Base-by-base conservation (phyloP, 2,113 vertebrate genomes). In the Stictonetta naevosa region DNA sequence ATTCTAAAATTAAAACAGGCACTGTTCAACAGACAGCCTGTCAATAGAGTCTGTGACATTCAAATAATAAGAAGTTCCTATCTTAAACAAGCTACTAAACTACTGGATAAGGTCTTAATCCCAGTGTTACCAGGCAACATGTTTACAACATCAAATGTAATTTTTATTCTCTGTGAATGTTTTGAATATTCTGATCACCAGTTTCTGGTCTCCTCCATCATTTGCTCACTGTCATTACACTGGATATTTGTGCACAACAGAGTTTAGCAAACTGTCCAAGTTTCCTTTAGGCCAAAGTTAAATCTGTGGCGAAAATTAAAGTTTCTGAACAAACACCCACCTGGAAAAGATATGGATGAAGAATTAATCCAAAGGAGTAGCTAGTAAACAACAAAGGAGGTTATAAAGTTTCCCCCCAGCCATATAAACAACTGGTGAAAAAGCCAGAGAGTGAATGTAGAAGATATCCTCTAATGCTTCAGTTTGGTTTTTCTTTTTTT, bases 141-240 rank as follows among this genome's bases (percentile, higher is more conserved):
- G 9, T 89, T 95, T 92, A 94, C 73, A 77, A 92, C 74, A 86
- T 40, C 40, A 75, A 87, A 60, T 4, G 8, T 22, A 50, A 46
- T 79, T 92, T 91, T 81, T 67, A 38, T 85, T 82, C 28, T 78
- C 33, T 63, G 29, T 52, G 69, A 82, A 83, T 20, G 13, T 42
- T 72, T 82, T 52, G 42, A 59, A 79, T 60, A 68, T 68, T 86
- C 74, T 72, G 28, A 76, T 52, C 34, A 79, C 53, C 20, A 75
- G 36, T 46, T 91, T 84, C 60, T 55, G 28, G 22, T 72, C 52
- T 79, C 38, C 71, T 67, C 74, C 33, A 52, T 66, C 83, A 71
- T 93, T 89, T 87, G 25, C 42, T 91, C 33, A 42, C 44, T 76
- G 34, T 87, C 84, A 96, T 87, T 52, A 82, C 46, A 74, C 34